phyloP scores from a whole-genome alignment of 2,888 invertebrate genomes.

The Zaprionus bogoriensis region DNA sequence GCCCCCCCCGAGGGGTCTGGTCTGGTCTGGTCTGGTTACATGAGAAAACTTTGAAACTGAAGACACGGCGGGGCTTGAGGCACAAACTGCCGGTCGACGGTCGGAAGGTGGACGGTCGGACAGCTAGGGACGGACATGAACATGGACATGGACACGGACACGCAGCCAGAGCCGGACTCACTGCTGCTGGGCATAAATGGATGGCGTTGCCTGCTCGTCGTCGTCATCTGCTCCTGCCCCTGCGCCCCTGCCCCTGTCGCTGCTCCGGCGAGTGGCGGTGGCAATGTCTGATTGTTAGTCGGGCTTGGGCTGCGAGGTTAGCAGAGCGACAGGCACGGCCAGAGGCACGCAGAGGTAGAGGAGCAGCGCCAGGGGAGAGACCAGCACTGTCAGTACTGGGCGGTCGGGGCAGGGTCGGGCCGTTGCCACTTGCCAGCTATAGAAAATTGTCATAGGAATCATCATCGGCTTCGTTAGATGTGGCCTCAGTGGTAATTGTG shows the following conservation, averaged over 20 bases:
- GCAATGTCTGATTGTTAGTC: slow-evolving; percentile 75
- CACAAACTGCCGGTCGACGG: slow-evolving; percentile 27
- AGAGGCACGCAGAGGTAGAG: slow-evolving; percentile 3
- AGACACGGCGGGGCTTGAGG: slow-evolving; percentile 69
- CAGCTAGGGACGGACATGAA: slow-evolving; percentile 52
- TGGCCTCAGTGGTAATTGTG: slow-evolving; percentile 82
- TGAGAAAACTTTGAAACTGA: slow-evolving; percentile 79
- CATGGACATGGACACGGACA: slow-evolving; percentile 36
- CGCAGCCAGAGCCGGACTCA: slow-evolving; percentile 17
- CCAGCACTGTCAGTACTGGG: too few relatives aligned
- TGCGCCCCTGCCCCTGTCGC: slow-evolving; percentile 4
- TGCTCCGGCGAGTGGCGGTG: slow-evolving; percentile 63
- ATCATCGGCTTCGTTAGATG: slow-evolving; percentile 82
- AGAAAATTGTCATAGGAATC: slow-evolving; percentile 81
- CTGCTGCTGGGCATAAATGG: slow-evolving; percentile 55
- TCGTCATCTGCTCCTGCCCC: slow-evolving; percentile 13
- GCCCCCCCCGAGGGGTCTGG: slow-evolving; percentile 3
- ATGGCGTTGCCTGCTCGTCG: slow-evolving; percentile 58
- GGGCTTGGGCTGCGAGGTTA: slow-evolving; percentile 48
- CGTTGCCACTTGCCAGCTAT: slow-evolving; percentile 75
- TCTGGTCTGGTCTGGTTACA: slow-evolving; percentile 69
- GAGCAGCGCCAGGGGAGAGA: slow-evolving; percentile 18
- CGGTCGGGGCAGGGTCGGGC: slow-evolving; percentile 16
- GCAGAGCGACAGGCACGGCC: slow-evolving; percentile 17
- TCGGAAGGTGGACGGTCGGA: slow-evolving; percentile 43